Base-by-base conservation (phyloP, 2,113 vertebrate genomes). In the Archocentrus centrarchus region DNA sequence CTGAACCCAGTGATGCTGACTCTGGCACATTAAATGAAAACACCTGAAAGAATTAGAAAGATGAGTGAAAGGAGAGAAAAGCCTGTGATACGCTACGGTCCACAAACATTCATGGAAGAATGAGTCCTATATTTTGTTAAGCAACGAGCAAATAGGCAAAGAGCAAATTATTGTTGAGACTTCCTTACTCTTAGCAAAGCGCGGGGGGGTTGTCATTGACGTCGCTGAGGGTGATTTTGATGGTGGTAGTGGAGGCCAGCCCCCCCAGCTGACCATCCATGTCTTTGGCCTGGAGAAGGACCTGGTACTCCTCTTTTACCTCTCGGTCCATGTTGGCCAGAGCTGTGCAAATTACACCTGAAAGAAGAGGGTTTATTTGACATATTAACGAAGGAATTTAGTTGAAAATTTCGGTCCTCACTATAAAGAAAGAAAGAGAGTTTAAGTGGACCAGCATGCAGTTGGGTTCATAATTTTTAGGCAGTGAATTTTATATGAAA, bases 321-420 rank as follows among this genome's bases (percentile, higher is more conserved):
- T 99, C 98, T 44, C 98, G 96, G 89, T 99, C 98, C 98, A 99
- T 98, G 94, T 99, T 98, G 90, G 98, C 96, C 90, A 99, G 94
- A 68, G 98, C 97, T 80, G 97, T 99, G 90, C 97, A 95, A 91
- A 99, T 97, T 75, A 99, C 93, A 90, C 98, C 98, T 99, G 50
- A 18, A 58, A 61, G 55, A 24, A 2, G 14, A 70, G 27, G 3
- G 15, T 1, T 18, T 7, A 18, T 2, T 7, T 3, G 6, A 53
- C 2, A 18, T 20, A 6, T 53, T 53, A 53, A 53, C 3, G 6
- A 7, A 6, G 50, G 63, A 13, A 44, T 66, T 0, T 44, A 4
- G 39, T 44, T 47, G 4, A 41, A 41, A 13, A 41, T 64, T 41
- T 22, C 41, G 39, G 37, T 2, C 11, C 35, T 64, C 62, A 41